Evolutionary conservation across 2,113 vertebrate genomes (phyloP).

Genomic region (Chlamydotis undulata): DNA sequence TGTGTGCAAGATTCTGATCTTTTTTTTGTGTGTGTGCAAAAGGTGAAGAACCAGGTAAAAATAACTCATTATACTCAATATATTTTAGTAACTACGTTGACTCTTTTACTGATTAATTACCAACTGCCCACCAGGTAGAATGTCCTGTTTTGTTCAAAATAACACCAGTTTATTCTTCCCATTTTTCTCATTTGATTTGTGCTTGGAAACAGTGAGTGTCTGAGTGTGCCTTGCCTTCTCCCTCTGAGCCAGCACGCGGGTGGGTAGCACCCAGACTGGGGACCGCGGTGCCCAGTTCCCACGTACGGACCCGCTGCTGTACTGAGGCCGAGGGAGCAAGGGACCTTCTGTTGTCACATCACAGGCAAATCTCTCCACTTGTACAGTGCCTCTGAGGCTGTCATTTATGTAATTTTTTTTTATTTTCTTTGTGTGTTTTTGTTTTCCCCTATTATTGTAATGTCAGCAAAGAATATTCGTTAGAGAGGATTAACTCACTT

Average conservation of each 20-base stretch:
- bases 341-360: not conserved
- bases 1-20: fast-evolving
- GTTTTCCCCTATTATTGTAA: not conserved
- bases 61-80: not conserved
- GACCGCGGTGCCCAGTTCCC: fast-evolving
- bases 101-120: too few relatives aligned
- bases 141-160: not conserved
- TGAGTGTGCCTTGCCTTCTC: fast-evolving
- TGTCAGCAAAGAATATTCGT: not conserved
- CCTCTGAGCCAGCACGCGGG: fast-evolving
- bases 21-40: not conserved
- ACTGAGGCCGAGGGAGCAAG: not conserved
- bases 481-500: not conserved
- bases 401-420: not conserved
- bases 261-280: fast-evolving
- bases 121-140: not conserved
- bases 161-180: too few relatives aligned
- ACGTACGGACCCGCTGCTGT: fast-evolving
- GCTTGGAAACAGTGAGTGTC: fast-evolving
- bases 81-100: too few relatives aligned
- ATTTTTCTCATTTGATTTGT: fast-evolving
- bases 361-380: not conserved
- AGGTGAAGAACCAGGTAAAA: not conserved
- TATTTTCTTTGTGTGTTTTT: not conserved
- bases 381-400: not conserved